Base-by-base conservation (phyloP, 1,140 invertebrate genomes). In the Ephestia elutella region DNA sequence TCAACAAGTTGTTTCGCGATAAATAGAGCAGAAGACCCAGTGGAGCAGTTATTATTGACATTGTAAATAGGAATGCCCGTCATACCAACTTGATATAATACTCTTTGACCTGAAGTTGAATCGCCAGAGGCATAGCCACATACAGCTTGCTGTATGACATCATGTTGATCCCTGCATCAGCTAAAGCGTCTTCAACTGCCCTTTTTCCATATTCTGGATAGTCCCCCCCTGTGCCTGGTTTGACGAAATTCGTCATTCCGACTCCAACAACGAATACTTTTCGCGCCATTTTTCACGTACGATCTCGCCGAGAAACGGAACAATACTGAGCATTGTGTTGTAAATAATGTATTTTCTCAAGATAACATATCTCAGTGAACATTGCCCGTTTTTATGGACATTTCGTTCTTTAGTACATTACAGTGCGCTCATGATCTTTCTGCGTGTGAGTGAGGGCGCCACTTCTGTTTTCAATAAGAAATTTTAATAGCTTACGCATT, bases 41-140 rank as follows among this genome's bases (percentile, higher is more conserved):
- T 99, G 0, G 98, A 95, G 80, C 98, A 99, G 78, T 99, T 99
- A 80, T 99, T 99, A 87, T 99, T 99, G 0, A 99, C 98, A 90
- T 99, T 99, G 89, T 95, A 98, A 62, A 99, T 94, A 11, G 98
- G 98, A 71, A 99, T 98, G 20, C 98, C 98, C 49, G 94, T 99
- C 91, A 99, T 93, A 35, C 98, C 98, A 44, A 99, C 88, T 83
- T 97, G 94, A 86, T 99, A 99, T 0, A 99, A 73, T 0, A 96
- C 95, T 68, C 97, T 90, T 90, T 99, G 98, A 2, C 98, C 98
- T 89, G 94, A 95, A 13, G 97, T 97, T 1, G 98, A 99, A 80
- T 99, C 98, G 7, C 97, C 98, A 82, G 97, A 98, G 15, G 99
- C 97, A 88, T 98, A 99, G 13, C 97, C 97, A 63, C 96, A 96